These are phyloP conservation scores for Phyllotreta striolata DNA, from an alignment of 2,888 invertebrate genomes.

Conservation along the genomic window DNA sequence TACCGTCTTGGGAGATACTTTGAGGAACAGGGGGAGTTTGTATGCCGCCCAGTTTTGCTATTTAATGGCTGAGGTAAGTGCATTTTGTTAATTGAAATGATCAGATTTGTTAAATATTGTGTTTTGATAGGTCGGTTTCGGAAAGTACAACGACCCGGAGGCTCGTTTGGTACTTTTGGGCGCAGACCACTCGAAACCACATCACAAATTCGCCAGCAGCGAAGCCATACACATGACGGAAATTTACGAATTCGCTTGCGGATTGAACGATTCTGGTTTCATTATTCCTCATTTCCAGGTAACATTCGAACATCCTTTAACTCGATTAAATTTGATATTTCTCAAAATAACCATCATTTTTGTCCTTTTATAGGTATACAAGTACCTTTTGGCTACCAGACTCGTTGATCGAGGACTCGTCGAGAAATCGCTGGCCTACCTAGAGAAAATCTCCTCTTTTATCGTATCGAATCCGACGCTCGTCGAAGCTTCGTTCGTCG, in stretches of 20 bases:
- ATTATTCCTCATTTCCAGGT: slow-evolving; percentile 80
- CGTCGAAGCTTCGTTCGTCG: slow-evolving; percentile 64
- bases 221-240: slow-evolving; percentile 94
- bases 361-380: slow-evolving; percentile 73
- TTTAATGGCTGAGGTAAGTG: slow-evolving; percentile 75
- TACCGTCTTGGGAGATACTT: slow-evolving; percentile 77
- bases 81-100: background rate
- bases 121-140: slow-evolving; percentile 61
- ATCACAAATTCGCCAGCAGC: slow-evolving; percentile 75
- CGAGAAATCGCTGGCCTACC: slow-evolving; percentile 83
- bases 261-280: slow-evolving; percentile 78
- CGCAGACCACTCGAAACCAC: slow-evolving; percentile 71
- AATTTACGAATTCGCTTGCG: slow-evolving; percentile 92
- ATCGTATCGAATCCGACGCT: slow-evolving; percentile 67
- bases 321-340: slow-evolving; percentile 7
- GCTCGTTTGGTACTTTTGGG: slow-evolving; percentile 84
- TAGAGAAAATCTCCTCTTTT: slow-evolving; percentile 78
- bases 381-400: slow-evolving; percentile 80
- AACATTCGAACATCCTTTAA: slow-evolving; percentile 26
- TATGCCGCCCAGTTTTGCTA: slow-evolving; percentile 97
- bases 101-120: background rate
- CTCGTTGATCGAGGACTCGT: slow-evolving; percentile 80
- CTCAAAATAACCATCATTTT: background rate
- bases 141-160: slow-evolving; percentile 61
- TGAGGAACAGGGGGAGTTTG: slow-evolving; percentile 77